Conservation (phyloP, 2,113 vertebrate genomes). For the Nothocercus julius region DNA sequence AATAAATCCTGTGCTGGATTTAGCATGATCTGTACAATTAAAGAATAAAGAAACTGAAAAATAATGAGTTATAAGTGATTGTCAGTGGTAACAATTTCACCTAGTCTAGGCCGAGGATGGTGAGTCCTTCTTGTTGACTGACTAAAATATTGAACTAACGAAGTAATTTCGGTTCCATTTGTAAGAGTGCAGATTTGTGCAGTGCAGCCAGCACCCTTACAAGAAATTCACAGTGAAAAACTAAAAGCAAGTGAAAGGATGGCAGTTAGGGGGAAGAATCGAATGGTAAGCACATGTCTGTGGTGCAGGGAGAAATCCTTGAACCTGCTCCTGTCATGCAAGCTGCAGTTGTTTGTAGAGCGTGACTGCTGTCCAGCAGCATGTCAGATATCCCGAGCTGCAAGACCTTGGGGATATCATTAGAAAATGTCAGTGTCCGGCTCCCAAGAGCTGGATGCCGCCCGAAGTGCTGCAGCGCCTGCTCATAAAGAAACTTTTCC, state of each 20-base stretch:
- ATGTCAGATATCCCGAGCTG: conserved; percentile 71
- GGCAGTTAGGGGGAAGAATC: conserved; percentile 11
- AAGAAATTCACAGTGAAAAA: not conserved
- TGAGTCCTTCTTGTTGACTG: not conserved
- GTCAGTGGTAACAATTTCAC: not conserved
- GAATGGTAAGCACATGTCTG: conserved; percentile 62
- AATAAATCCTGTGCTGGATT: not conserved
- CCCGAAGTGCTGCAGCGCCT: conserved; percentile 59
- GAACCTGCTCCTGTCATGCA: conserved; percentile 77
- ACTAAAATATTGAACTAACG: not conserved
- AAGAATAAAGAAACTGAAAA: not conserved
- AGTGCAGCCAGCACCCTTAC: not conserved
- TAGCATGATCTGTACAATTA: not conserved
- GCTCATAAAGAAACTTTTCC: conserved; percentile 49
- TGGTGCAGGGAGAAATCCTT: conserved; percentile 69
- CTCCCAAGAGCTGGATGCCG: conserved; percentile 53
- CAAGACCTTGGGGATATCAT: conserved; percentile 71
- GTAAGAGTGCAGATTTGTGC: not conserved
- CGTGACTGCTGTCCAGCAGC: conserved; percentile 71
- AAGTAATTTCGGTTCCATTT: not conserved
- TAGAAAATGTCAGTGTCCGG: conserved; percentile 70
- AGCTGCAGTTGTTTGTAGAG: conserved; percentile 70
- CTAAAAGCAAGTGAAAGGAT: not conserved
- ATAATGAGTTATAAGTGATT: not conserved
- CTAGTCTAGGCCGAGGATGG: not conserved